Base-by-base conservation (phyloP, 1,140 invertebrate genomes). In the Ceratosolen solmsi region DNA sequence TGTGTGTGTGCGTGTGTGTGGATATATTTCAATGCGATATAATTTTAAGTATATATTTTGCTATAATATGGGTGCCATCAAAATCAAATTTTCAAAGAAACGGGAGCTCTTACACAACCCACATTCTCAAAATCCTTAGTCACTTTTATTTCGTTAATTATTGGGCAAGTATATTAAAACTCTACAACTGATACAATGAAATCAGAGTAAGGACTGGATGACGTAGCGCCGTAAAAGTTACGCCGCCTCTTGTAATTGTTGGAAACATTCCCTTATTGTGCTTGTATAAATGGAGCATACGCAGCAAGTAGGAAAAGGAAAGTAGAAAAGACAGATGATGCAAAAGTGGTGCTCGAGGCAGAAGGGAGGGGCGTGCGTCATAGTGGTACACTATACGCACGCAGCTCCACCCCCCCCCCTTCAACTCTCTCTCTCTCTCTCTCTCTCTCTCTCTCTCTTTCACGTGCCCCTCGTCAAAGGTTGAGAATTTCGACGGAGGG, bases 401-500 rank as follows among this genome's bases (percentile, higher is more conserved):
- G 63, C 63, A 68, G 9, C 11, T 63, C 41, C 41, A 46, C 13
- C 41, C 41, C 5, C 20, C 54, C 60, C n/a, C 25, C 60, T 15
- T 3, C 54, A 4, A 4, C 15, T 30, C 60, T 63, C 60, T 30
- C 60, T 38, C 30, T 38, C 30, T 38, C 30, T 38, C 63, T 63
- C 56, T 13, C 33, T 49, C 73, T 36, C 33, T 4, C 73, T 58
- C 22, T n/a, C 36, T 13, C 74, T 17, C 30, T 25, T 25, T 15
- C 78, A 17, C 68, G 51, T 13, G 11, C 38, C 65, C 65, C 36
- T 73, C 5, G 38, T 1, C 9, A 20, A 33, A 41, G 38, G 58
- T 25, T 33, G 41, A 41, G 11, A 79, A 80, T 72, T 80, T 80
- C 68, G 54, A 54, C 58, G 33, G 68, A 72, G 60, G 75, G 84